phyloP scores from a whole-genome alignment of 2,113 vertebrate species.

The Ahaetulla prasina region DNA sequence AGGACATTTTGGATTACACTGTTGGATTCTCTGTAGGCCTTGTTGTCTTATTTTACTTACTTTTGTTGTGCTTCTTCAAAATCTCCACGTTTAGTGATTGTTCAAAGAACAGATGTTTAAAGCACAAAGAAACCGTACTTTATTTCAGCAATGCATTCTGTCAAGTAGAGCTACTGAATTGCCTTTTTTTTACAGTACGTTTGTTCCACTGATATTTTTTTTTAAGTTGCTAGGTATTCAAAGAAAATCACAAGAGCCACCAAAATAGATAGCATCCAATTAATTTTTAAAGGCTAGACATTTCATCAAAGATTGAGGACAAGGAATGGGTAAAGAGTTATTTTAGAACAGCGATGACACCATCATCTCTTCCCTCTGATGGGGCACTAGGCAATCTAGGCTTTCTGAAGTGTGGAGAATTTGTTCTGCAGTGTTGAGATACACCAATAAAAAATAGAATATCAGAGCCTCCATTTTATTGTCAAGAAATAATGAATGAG shows the following conservation, averaged over 20 bases:
- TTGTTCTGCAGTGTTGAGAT: conserved; percentile 34
- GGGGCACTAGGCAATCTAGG: conserved; percentile 24
- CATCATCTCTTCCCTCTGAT: not conserved
- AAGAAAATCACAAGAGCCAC: conserved; percentile 34
- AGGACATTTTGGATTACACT: conserved; percentile 25
- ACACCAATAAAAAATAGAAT: conserved; percentile 54
- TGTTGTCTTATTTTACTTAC: conserved; percentile 5
- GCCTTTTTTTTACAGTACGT: conserved; percentile 40
- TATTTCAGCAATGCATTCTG: conserved; percentile 7
- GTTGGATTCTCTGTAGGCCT: conserved; percentile 36
- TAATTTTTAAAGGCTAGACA: not conserved
- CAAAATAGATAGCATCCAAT: conserved; percentile 31
- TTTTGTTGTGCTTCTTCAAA: not conserved
- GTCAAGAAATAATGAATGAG: conserved; percentile 33
- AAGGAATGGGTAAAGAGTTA: not conserved
- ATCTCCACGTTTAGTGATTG: not conserved
- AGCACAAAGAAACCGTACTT: conserved; percentile 18
- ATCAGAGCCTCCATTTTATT: conserved; percentile 44
- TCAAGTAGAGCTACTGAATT: conserved; percentile 43
- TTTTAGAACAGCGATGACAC: conserved; percentile 24
- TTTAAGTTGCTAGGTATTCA: conserved; percentile 35
- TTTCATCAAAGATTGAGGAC: not conserved
- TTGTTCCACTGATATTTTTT: conserved; percentile 42
- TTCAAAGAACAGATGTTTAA: not conserved
- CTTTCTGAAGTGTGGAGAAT: conserved; percentile 17